These are phyloP conservation scores for Sciaenops ocellatus DNA, from an alignment of 2,797 vertebrate species.

Conservation along the genomic window DNA sequence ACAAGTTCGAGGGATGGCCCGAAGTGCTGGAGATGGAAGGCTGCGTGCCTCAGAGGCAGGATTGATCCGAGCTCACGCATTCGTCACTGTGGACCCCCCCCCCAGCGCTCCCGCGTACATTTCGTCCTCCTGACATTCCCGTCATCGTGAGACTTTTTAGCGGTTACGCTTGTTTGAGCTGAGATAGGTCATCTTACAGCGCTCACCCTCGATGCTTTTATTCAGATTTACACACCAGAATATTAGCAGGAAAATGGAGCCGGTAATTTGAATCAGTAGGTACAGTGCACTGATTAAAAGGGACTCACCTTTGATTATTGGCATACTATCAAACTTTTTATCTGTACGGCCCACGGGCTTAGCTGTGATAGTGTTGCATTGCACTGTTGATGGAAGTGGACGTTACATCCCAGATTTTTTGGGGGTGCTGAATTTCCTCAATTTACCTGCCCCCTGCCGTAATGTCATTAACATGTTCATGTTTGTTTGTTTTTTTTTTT, in stretches of 20 bases:
- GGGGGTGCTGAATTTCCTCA: not conserved
- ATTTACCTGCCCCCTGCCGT: conserved; percentile 43
- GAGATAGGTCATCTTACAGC: not conserved
- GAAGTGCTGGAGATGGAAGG: conserved; percentile 99
- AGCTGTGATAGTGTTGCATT: conserved; percentile 25
- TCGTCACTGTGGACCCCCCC: no score
- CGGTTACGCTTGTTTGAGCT: not conserved
- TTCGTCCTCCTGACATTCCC: not conserved
- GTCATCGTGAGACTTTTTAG: not conserved
- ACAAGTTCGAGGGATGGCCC: conserved; percentile 99
- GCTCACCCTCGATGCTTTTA: not conserved
- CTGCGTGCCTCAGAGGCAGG: conserved; percentile 92
- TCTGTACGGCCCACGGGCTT: not conserved
- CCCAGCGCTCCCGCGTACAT: no score
- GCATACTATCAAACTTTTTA: not conserved
- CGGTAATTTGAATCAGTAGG: not conserved
- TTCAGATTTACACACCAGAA: not conserved
- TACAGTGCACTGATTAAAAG: conserved; percentile 28
- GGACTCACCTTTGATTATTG: conserved; percentile 3
- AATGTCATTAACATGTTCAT: conserved; percentile 17
- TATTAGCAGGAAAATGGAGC: not conserved
- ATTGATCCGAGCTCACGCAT: conserved; percentile 70
- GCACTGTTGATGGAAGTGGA: conserved; percentile 21
- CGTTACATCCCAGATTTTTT: not conserved
- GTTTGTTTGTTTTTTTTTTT: not conserved